Evolutionary conservation across 2,888 invertebrate species (phyloP).

Genomic region (Megamerina dolium): DNA sequence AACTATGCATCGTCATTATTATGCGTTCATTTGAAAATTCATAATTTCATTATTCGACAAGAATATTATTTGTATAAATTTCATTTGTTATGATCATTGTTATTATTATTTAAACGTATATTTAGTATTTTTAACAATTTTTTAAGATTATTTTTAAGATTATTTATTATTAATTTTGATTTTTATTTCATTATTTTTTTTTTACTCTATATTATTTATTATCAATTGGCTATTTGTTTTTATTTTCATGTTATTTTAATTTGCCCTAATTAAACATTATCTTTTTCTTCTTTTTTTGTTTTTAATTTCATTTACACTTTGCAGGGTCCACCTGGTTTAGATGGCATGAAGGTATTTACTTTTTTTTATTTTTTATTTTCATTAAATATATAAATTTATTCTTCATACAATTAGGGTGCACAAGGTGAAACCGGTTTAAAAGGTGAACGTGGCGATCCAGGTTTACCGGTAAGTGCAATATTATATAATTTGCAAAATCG

Average conservation of each 20-base stretch:
- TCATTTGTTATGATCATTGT: too few species aligned
- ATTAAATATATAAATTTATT: neutral
- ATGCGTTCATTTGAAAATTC: too few species aligned
- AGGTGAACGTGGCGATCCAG: constrained; percentile 89
- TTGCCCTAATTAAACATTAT: too few species aligned
- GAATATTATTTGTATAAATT: too few species aligned
- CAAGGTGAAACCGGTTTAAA: constrained; percentile 88
- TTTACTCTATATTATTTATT: neutral
- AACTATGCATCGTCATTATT: too few species aligned
- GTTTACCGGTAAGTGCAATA: constrained; percentile 72
- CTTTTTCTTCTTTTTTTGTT: constrained; percentile 23
- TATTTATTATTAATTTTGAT: neutral
- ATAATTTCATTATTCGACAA: too few species aligned
- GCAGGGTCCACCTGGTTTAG: constrained; percentile 87
- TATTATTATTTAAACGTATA: too few species aligned
- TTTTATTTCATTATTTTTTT: neutral
- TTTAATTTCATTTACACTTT: constrained; percentile 15
- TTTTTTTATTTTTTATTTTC: neutral
- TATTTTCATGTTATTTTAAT: neutral
- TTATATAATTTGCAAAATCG: too few species aligned
- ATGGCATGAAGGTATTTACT: constrained; percentile 82
- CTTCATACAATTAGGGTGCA: constrained; percentile 62
- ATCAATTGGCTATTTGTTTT: neutral
- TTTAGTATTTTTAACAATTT: too few species aligned
- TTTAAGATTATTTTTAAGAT: too few species aligned